phyloP scores from a whole-genome alignment of 2,888 invertebrate species.

The Orthosia incerta region DNA sequence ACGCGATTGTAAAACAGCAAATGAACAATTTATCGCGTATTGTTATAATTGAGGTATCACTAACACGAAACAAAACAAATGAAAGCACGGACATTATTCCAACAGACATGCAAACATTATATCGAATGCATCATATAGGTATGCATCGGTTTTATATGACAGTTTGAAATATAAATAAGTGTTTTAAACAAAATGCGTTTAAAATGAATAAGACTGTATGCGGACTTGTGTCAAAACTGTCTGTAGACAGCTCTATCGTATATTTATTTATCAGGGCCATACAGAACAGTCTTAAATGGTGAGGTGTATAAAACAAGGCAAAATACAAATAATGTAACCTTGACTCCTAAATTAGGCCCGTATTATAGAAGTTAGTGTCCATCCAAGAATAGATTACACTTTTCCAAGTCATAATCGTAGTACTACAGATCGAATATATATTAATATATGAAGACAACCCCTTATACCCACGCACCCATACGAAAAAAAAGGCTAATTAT shows the following conservation, averaged over 20 bases:
- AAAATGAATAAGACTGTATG: not conserved
- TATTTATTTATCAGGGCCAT: too few species aligned
- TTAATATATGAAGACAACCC: too few species aligned
- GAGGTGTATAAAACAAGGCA: too few species aligned
- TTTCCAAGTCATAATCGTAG: too few species aligned
- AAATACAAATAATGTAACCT: too few species aligned
- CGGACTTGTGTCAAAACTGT: not conserved
- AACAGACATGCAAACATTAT: slow-evolving; percentile 23
- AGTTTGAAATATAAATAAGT: not conserved
- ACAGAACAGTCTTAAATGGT: too few species aligned
- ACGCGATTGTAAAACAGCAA: slow-evolving; percentile 10
- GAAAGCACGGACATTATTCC: slow-evolving; percentile 15
- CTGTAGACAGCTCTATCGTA: not conserved
- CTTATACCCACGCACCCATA: too few species aligned
- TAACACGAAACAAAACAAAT: slow-evolving; percentile 31
- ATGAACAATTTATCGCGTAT: slow-evolving; percentile 17
- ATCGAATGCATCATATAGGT: not conserved
- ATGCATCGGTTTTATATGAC: not conserved
- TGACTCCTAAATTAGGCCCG: too few species aligned
- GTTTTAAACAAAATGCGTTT: not conserved
- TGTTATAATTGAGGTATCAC: slow-evolving; percentile 20
- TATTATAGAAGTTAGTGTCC: too few species aligned
- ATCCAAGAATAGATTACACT: too few species aligned
- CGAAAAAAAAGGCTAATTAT: too few species aligned
- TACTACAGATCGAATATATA: not conserved